Percentiles rank a stretch among this genome's conserved stretches.
Conservation (phyloP, 2,888 invertebrate genomes). For the Euproctis similis region DNA sequence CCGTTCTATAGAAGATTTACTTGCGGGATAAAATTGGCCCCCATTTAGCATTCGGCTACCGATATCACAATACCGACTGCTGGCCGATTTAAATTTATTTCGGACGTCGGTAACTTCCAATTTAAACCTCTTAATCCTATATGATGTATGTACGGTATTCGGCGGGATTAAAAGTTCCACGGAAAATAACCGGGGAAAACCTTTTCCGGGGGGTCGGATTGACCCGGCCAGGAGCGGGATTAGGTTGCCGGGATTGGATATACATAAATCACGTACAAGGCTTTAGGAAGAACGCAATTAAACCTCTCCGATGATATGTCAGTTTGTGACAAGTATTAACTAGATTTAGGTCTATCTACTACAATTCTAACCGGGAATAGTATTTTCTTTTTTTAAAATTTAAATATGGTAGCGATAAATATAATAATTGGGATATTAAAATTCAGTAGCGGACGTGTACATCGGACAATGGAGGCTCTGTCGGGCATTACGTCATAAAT, state of each 20-base stretch:
- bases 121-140: conserved; percentile 77
- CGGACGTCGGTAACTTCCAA: conserved; percentile 77
- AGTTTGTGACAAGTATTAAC: conserved; percentile 56
- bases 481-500: conserved; percentile 66
- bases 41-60: conserved; percentile 69
- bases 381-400: no score
- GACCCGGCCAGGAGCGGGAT: conserved; percentile 71
- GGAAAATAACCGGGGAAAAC: conserved; percentile 77
- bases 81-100: conserved; percentile 76
- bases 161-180: conserved; percentile 75
- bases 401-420: conserved; percentile 35
- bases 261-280: conserved; percentile 71
- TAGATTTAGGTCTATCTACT: no score
- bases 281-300: conserved; percentile 71
- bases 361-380: conserved; percentile 50
- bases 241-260: conserved; percentile 73
- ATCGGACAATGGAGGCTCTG: conserved; percentile 58
- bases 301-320: conserved; percentile 67
- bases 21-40: conserved; percentile 62
- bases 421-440: conserved; percentile 69
- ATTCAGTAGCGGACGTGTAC: conserved; percentile 57
- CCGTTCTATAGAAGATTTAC: conserved; percentile 54
- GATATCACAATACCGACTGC: conserved; percentile 74
- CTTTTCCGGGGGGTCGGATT: conserved; percentile 74
- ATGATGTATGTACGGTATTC: conserved; percentile 77